Percentiles rank a stretch among this genome's conserved stretches.
Evolutionary conservation across 2,888 invertebrate genomes (phyloP).

Genomic region (Acleris literana): DNA sequence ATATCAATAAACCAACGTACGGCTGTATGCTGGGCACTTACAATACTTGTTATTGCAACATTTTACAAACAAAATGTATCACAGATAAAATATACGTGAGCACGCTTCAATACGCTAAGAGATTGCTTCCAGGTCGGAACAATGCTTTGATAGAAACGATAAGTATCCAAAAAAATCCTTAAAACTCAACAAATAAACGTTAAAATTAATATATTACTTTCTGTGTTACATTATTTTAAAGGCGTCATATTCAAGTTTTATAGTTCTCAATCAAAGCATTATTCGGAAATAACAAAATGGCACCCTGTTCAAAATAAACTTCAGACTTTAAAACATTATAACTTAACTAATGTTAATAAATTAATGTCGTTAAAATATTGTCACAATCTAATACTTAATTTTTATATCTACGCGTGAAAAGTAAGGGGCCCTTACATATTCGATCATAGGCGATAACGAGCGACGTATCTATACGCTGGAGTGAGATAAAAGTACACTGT

Average conservation of each 20-base stretch:
- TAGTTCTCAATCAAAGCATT: conserved; percentile 30
- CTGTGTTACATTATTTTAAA: too few species aligned
- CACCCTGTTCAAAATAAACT: conserved; percentile 63
- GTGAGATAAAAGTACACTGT: too few species aligned
- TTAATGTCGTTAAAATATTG: conserved; percentile 45
- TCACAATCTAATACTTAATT: conserved; percentile 37
- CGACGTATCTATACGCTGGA: too few species aligned
- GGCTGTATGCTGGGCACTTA: conserved; percentile 45
- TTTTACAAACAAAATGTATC: conserved; percentile 76
- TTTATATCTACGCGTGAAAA: conserved; percentile 21
- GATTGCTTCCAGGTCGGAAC: conserved; percentile 14
- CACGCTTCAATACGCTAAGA: conserved; percentile 40
- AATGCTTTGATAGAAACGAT: conserved; percentile 32
- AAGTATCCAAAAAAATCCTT: background rate
- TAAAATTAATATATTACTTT: too few species aligned
- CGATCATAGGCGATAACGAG: too few species aligned
- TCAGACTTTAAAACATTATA: conserved; percentile 58
- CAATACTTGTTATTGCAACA: conserved; percentile 72
- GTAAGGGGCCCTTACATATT: background rate
- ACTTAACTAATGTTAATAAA: conserved; percentile 50
- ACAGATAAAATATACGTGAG: conserved; percentile 73
- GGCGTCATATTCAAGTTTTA: background rate
- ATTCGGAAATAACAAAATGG: conserved; percentile 52
- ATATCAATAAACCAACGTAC: conserved; percentile 10
- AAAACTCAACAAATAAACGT: too few species aligned